Evolutionary conservation across 2,797 vertebrate genomes (phyloP).

Genomic region (Potorous gilbertii): DNA sequence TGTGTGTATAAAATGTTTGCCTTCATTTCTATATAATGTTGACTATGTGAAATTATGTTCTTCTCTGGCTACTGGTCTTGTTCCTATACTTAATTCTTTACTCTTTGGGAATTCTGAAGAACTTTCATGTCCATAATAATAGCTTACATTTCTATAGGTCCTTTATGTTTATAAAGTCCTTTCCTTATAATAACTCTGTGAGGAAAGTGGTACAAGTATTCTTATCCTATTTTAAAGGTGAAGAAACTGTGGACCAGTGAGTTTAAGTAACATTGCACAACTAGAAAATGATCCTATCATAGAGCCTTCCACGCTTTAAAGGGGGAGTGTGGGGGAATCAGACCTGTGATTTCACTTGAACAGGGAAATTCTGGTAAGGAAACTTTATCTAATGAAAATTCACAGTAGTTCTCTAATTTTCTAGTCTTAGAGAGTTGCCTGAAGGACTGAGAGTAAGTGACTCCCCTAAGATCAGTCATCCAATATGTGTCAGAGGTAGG

Average conservation of each 20-base stretch:
- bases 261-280: neutral
- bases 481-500: neutral
- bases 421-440: neutral
- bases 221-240: neutral
- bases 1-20: neutral
- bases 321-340: neutral
- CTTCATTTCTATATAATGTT: neutral
- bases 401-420: neutral
- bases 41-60: neutral
- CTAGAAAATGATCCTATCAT: neutral
- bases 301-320: neutral
- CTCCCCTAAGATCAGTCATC: neutral
- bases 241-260: neutral
- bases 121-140: neutral
- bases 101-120: neutral
- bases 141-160: neutral
- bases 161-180: neutral
- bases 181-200: neutral
- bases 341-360: neutral
- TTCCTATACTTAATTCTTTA: neutral
- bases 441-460: neutral
- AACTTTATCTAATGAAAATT: neutral
- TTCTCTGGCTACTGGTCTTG: neutral
- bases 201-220: neutral
- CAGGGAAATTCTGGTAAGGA: neutral